Evolutionary conservation across 2,797 vertebrate species (phyloP), one percentile per base, ranked within the genome.

Genomic region (Allobates femoralis): DNA sequence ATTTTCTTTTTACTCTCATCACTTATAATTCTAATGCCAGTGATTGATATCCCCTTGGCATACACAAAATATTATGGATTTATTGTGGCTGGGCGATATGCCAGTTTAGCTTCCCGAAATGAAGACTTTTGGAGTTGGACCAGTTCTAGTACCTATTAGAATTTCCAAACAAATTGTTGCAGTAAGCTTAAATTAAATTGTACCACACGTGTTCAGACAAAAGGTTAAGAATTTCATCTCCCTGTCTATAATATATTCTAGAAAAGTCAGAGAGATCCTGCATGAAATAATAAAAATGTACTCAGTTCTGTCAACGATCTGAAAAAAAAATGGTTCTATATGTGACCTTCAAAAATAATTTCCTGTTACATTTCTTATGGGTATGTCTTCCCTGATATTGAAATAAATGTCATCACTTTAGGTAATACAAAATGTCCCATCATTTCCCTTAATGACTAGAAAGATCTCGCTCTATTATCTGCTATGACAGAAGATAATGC

Each of bases 261-360:
- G 56, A 16, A 50, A 69, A 50, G 83, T 75, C 69, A 66, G 41
- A 77, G 37, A 58, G 34, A 76, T 77, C 76, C 37, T 85, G 77
- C 78, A 67, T 74, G 67, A 76, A 62, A 81, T 76, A 79, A 73
- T 60, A 79, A 51, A 84, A 81, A 80, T 55, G 64, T 6, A 74
- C 50, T 34, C 53, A 28, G 81, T 88, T 88, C 75, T 85, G 71
- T 85, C 58, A 76, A 32, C 80, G 50, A 51, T 51, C 26, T 34
- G 37, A 50, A 60, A 75, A 81, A 86, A 85, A 85, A 81, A 41
- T 30, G 58, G 16, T 76, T 81, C 34, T 58, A 76, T 67, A 81
- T 81, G 81, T 88, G 86, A 88, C 86, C 86, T 88, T 88, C 83
- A 85, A 81, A 85, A 85, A 88, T 81, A 88, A 81, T 87, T 88